These are phyloP conservation scores for Calosoma granatense DNA, from an alignment of 1,140 invertebrate species.

Conservation along the genomic window DNA sequence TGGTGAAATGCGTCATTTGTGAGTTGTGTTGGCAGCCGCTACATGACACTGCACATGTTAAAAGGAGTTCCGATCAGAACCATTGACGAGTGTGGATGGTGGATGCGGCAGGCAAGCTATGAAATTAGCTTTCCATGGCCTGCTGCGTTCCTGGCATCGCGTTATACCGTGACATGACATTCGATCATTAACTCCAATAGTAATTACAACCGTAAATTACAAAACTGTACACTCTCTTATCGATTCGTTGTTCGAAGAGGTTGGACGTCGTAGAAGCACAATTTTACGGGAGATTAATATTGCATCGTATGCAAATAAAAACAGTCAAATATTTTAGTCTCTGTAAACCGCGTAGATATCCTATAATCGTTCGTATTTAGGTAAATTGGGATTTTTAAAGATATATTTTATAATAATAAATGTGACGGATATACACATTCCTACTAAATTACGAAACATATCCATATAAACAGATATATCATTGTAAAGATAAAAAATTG, in stretches of 20 bases:
- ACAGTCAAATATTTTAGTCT: no score
- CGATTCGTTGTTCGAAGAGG: not conserved
- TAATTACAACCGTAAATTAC: slow-evolving; percentile 9
- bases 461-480: no score
- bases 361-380: no score
- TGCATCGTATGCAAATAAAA: not conserved
- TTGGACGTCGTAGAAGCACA: not conserved
- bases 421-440: no score
- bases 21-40: not conserved
- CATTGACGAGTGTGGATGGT: not conserved
- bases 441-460: no score
- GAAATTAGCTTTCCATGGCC: slow-evolving; percentile 5
- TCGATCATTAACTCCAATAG: slow-evolving; percentile 9
- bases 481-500: no score
- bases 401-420: no score
- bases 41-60: not conserved
- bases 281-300: not conserved
- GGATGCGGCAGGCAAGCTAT: not conserved
- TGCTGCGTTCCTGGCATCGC: slow-evolving; percentile 3
- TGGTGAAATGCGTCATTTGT: not conserved
- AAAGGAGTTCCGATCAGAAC: not conserved
- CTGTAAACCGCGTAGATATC: no score
- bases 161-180: slow-evolving; percentile 8
- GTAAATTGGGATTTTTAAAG: no score
- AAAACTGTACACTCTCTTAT: slow-evolving; percentile 1